phyloP scores from a whole-genome alignment of 2,888 invertebrate genomes.

The Diarsia rubi region DNA sequence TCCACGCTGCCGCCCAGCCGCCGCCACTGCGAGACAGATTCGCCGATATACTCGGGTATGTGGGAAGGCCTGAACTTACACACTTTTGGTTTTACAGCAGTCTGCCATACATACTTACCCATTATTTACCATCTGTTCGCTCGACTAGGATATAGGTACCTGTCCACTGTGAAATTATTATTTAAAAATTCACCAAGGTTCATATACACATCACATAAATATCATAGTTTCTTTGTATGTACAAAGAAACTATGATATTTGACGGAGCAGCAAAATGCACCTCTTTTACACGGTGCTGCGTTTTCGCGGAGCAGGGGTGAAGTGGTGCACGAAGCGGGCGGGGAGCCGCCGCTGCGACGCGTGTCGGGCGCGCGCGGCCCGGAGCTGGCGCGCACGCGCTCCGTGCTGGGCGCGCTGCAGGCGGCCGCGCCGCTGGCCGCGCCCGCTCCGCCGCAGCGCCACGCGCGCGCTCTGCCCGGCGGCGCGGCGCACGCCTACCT shows the following conservation, averaged over 20 bases:
- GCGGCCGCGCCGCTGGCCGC: slow-evolving; percentile 44
- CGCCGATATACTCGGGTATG: slow-evolving; percentile 94
- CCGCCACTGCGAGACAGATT: slow-evolving; percentile 91
- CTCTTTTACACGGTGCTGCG: too few species aligned
- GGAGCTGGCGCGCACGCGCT: slow-evolving; percentile 93
- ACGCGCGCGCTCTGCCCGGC: slow-evolving; percentile 53
- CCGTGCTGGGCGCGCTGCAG: slow-evolving; percentile 92
- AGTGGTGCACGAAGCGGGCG: slow-evolving; percentile 77
- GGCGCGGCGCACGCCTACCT: slow-evolving; percentile 95
- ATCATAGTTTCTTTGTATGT: too few species aligned
- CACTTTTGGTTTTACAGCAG: neutral
- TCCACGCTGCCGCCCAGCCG: slow-evolving; percentile 47
- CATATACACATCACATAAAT: too few species aligned
- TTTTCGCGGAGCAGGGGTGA: slow-evolving; percentile 83
- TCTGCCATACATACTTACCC: neutral
- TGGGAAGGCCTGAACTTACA: neutral
- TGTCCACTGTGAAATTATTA: neutral
- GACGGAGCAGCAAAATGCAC: too few species aligned
- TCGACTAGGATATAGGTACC: neutral
- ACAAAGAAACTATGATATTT: too few species aligned
- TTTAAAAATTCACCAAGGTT: too few species aligned
- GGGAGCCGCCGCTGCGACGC: slow-evolving; percentile 68
- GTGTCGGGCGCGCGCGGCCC: slow-evolving; percentile 62
- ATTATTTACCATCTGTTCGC: neutral
- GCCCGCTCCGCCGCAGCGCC: slow-evolving; percentile 47